These are phyloP conservation scores for Sarcophaga variegata DNA, from an alignment of 2,888 invertebrate genomes.

Conservation along the genomic window DNA sequence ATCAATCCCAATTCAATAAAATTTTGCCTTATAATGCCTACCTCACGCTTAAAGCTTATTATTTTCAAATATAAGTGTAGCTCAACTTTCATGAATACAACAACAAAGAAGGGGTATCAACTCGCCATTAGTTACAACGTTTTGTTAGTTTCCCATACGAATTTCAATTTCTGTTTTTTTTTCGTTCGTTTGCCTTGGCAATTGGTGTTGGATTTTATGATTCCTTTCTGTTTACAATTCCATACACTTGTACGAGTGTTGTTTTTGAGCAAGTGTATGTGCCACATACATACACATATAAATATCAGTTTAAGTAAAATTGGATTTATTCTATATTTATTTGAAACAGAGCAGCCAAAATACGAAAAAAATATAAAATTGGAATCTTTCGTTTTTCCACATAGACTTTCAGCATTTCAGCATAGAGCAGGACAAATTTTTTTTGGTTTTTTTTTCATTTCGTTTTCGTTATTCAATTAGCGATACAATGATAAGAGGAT, in stretches of 20 bases:
- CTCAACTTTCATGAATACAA: not conserved
- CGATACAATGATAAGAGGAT: constrained; percentile 66
- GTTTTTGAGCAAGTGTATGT: not conserved
- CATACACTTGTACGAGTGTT: constrained; percentile 9
- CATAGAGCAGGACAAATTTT: constrained; percentile 53
- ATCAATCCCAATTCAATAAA: no score
- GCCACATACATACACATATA: not conserved
- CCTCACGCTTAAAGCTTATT: not conserved
- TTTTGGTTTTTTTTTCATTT: constrained; percentile 36
- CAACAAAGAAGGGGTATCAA: constrained; percentile 2
- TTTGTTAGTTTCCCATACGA: constrained; percentile 26
- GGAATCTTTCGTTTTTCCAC: constrained; percentile 23
- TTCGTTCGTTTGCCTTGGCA: not conserved
- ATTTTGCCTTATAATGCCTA: not conserved
- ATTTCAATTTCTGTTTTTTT: not conserved
- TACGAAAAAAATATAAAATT: not conserved
- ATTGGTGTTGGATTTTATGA: constrained; percentile 10
- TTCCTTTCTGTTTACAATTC: not conserved
- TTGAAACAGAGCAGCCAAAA: constrained; percentile 19
- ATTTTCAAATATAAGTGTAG: not conserved
- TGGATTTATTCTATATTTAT: constrained; percentile 64
- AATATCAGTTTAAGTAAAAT: constrained; percentile 40
- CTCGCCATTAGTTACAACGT: constrained; percentile 24
- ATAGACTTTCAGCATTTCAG: constrained; percentile 1
- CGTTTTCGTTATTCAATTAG: constrained; percentile 58